These are phyloP conservation scores for Tiliacea aurago DNA, from an alignment of 2,888 invertebrate species.

Conservation along the genomic window DNA sequence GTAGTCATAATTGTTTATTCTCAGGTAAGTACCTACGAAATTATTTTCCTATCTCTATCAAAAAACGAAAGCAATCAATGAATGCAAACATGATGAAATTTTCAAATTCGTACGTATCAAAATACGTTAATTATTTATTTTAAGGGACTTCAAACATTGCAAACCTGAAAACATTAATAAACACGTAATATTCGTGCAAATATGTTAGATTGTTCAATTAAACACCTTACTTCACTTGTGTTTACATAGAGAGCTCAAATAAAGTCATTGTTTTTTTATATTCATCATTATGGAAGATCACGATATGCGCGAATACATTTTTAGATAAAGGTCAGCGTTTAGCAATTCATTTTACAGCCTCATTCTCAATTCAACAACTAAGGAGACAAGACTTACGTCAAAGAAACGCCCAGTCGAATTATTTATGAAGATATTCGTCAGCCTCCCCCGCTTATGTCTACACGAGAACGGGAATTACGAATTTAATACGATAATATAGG, in stretches of 20 bases:
- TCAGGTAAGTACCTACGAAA: too few relatives aligned
- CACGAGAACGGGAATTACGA: constrained; percentile 50
- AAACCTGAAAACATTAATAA: too few relatives aligned
- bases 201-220: too few relatives aligned
- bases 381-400: constrained; percentile 51
- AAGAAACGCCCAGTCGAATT: constrained; percentile 70
- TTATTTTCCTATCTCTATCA: too few relatives aligned
- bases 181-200: too few relatives aligned
- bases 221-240: not conserved
- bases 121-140: too few relatives aligned
- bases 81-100: too few relatives aligned
- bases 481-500: not conserved
- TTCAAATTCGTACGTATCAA: too few relatives aligned
- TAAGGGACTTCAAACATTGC: too few relatives aligned
- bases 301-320: not conserved
- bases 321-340: not conserved
- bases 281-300: not conserved
- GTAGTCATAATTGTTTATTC: too few relatives aligned
- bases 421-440: constrained; percentile 68
- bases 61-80: too few relatives aligned
- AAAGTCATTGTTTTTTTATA: not conserved
- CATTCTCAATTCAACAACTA: constrained; percentile 51
- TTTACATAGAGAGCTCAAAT: not conserved
- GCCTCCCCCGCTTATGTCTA: constrained; percentile 55
- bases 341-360: not conserved